Percentiles rank a stretch among this genome's conserved stretches.
Conservation (phyloP, 2,888 invertebrate genomes). For the Ophonus ardosiacus region DNA sequence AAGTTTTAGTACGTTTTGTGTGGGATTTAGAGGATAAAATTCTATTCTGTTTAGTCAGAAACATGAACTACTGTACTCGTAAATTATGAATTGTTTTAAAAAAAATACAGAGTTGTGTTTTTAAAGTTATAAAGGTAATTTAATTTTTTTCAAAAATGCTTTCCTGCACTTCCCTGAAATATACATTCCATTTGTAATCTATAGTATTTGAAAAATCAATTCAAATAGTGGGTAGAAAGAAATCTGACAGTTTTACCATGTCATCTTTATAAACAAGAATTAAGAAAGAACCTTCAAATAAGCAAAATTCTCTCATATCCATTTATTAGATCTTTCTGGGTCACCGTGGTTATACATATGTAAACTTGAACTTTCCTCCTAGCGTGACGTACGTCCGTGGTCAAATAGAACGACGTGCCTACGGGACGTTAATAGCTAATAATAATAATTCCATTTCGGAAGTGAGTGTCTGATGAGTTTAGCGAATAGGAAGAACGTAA, state of each 20-base stretch:
- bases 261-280: not conserved
- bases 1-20: too few species aligned
- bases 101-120: too few species aligned
- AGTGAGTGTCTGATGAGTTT: not conserved
- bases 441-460: not conserved
- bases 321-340: not conserved
- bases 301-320: not conserved
- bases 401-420: not conserved
- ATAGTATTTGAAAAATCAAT: too few species aligned
- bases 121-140: too few species aligned
- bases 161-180: not conserved
- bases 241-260: not conserved
- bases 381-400: not conserved
- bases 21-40: too few species aligned
- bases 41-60: too few species aligned
- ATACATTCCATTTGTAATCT: not conserved
- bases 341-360: not conserved
- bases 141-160: too few species aligned
- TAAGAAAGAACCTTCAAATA: not conserved
- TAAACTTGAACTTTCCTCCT: not conserved
- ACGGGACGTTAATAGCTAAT: not conserved
- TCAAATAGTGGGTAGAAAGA: not conserved
- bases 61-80: too few species aligned
- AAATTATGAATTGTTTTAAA: too few species aligned
- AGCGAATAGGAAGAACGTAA: conserved; percentile 9